phyloP scores from a whole-genome alignment of 1,140 invertebrate species.

The Drosophila ogumai region DNA sequence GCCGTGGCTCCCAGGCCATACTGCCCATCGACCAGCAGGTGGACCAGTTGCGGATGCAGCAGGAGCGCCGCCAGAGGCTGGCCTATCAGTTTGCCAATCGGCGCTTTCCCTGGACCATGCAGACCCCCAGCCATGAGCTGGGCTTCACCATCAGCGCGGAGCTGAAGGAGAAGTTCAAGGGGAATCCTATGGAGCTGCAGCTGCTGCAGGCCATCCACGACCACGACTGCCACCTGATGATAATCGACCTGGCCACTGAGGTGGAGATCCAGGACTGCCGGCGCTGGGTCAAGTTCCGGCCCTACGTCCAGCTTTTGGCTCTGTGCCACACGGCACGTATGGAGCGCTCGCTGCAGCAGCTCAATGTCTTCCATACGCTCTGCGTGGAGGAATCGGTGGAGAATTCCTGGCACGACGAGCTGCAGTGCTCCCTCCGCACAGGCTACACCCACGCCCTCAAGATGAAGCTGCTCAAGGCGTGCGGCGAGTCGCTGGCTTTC shows the following conservation, averaged over 20 bases:
- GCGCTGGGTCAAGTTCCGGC: constrained; percentile 71
- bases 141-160: constrained; percentile 43
- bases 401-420: constrained; percentile 66
- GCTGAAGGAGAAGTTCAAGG: constrained; percentile 26
- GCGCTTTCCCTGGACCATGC: constrained; percentile 72
- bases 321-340: constrained; percentile 54
- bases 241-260: constrained; percentile 63
- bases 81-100: constrained; percentile 71
- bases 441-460: constrained; percentile 48
- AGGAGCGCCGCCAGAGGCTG: constrained; percentile 53
- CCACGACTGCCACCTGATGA: constrained; percentile 61
- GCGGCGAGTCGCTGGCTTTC: constrained; percentile 60
- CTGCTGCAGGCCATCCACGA: constrained; percentile 53
- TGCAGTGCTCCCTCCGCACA: constrained; percentile 41
- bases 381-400: constrained; percentile 50
- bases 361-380: constrained; percentile 56
- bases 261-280: constrained; percentile 55
- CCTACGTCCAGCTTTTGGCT: constrained; percentile 58
- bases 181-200: constrained; percentile 39
- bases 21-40: constrained; percentile 37
- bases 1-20: constrained; percentile 30
- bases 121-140: constrained; percentile 51
- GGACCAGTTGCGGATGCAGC: constrained; percentile 2
- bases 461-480: constrained; percentile 36
- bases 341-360: constrained; percentile 56